Evolutionary conservation across 2,113 vertebrate genomes (phyloP).

Genomic region (Carlito syrichta): DNA sequence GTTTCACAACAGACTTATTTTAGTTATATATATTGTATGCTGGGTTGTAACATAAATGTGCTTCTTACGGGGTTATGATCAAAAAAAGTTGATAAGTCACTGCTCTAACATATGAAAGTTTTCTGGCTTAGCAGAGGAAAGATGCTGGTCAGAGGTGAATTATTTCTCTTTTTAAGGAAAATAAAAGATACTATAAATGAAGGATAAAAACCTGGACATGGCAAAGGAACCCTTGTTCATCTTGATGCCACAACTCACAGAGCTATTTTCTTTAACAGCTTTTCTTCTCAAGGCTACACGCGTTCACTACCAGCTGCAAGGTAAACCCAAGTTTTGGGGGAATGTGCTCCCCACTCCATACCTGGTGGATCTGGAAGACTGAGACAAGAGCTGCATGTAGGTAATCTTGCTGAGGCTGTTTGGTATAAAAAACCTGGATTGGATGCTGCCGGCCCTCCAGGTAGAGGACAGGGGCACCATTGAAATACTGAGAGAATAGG

Average conservation of each 20-base stretch:
- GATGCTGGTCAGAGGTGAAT: neutral
- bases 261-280: neutral
- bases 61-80: neutral
- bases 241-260: neutral
- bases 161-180: neutral
- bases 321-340: neutral
- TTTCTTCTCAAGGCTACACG: neutral
- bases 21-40: neutral
- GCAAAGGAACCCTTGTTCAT: neutral
- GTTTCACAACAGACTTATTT: neutral
- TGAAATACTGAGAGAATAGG: slow-evolving; percentile 96
- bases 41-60: neutral
- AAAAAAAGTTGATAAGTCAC: neutral
- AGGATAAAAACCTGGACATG: neutral
- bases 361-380: slow-evolving; percentile 98
- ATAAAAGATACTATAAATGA: neutral
- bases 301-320: neutral
- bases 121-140: neutral
- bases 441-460: slow-evolving; percentile 95
- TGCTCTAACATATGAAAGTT: neutral
- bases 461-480: slow-evolving; percentile 94
- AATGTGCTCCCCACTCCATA: slow-evolving; percentile 40
- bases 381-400: slow-evolving; percentile 95
- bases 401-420: slow-evolving; percentile 94
- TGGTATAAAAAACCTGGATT: slow-evolving; percentile 96